These are phyloP conservation scores for Drosophila mimica DNA, from an alignment of 2,888 invertebrate species.

Conservation along the genomic window DNA sequence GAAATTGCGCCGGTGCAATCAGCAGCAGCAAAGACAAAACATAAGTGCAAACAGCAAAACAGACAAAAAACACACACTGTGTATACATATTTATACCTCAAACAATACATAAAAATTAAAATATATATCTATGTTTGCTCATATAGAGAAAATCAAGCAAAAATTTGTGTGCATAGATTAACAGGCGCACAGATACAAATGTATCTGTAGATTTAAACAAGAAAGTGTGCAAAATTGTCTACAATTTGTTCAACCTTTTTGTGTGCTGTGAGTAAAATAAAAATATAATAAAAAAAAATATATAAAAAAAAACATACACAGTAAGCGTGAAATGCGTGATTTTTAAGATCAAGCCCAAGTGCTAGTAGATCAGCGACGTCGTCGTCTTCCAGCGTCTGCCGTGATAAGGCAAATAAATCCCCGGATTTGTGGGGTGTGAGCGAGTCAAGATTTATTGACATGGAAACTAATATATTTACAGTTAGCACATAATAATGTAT, in stretches of 20 bases:
- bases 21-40: constrained; percentile 10
- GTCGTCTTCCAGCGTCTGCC: constrained; percentile 9
- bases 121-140: constrained; percentile 1
- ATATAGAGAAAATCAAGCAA: constrained; percentile 12
- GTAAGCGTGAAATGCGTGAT: constrained; percentile 26
- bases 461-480: background rate
- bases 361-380: constrained; percentile 23
- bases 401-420: constrained; percentile 47
- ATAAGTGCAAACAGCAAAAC: constrained; percentile 26
- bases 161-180: constrained; percentile 20
- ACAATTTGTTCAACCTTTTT: constrained; percentile 7
- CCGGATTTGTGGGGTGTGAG: constrained; percentile 14
- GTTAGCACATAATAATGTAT: constrained; percentile 2
- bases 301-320: background rate
- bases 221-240: constrained; percentile 30
- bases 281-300: background rate
- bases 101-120: constrained; percentile 7
- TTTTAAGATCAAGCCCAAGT: constrained; percentile 54
- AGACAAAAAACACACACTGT: constrained; percentile 13
- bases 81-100: background rate
- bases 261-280: constrained; percentile 38
- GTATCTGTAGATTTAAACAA: constrained; percentile 9
- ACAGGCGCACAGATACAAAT: constrained; percentile 23
- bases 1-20: constrained; percentile 51
- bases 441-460: background rate